Base-by-base conservation (phyloP, 2,888 invertebrate genomes). In the Lumbricus terrestris region DNA sequence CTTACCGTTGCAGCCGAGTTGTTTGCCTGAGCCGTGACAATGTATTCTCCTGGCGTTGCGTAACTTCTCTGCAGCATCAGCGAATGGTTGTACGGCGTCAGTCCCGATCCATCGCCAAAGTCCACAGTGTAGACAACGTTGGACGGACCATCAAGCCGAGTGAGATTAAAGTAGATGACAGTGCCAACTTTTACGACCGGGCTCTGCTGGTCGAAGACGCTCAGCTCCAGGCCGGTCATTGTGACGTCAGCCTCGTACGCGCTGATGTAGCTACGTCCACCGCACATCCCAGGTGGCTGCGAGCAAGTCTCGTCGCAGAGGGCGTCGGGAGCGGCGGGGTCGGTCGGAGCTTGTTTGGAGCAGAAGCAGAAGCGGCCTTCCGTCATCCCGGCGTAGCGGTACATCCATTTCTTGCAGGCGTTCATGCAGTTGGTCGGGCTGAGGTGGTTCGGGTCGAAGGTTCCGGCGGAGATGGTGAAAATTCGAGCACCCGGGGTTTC, bases 71-170 rank as follows among this genome's bases (percentile, higher is more conserved):
- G 90, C 88, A 92, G 90, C 88, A 93, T 92, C n/a, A 91, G 91
- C 33, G 93, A 93, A 13, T 91, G 91, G 89, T 93, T 93, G 83
- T 92, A 92, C 42, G 92, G 91, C 1, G 93, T 92, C 33, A 91
- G 91, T 18, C 92, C 93, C 18, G 93, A 93, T 0, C 93, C 94
- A 82, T 93, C 94, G 0, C 93, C 93, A 92, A 93, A 95, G 91
- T 94, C 93, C 90, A 94, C 91, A 20, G 92, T 91, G 90, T 93
- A 94, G 35, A 92, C 92, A 16, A 94, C 92, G 16, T 92, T 91
- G 8, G 90, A 92, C 29, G 89, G 91, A 20, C 90, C 90, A 34
- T 88, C 88, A 33, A 35, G 20, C 89, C 89, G 82, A 18, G 42
- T 69, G 82, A 91, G 38, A 20, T 40, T 90, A 85, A 91, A 91